Evolutionary conservation across 2,113 vertebrate genomes (phyloP), one percentile per base, ranked within the genome.

Genomic region (Ictidomys tridecemlineatus): DNA sequence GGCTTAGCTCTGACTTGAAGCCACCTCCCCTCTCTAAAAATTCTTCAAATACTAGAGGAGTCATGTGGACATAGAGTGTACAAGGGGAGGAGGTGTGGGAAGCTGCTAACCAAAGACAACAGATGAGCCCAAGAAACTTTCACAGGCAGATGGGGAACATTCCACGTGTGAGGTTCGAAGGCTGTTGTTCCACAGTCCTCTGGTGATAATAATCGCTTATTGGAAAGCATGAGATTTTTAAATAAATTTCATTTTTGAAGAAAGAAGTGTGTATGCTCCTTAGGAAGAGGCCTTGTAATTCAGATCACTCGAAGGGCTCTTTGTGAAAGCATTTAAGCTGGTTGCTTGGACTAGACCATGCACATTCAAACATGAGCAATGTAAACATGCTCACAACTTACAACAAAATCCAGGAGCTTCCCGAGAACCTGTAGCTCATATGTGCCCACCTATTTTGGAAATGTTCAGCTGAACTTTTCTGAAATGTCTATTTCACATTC

Each of bases 11-110:
- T 79, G 91, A 14, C 84, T 89, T 94, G 53, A 95, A 98, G 96
- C 97, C 48, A 39, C 74, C 94, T 83, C 56, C 65, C 34, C 96
- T 84, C 72, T 96, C 97, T 96, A 94, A 97, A 98, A 97, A 98
- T 96, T 96, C 95, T 98, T 96, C 93, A 97, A 96, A 85, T 97
- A 70, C 67, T 98, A 78, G 77, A 95, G 96, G 63, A 95, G 28
- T 30, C 70, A 72, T 93, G 91, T 97, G 70, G 94, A 63, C 80
- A 93, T 53, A 85, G 78, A 97, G n/a, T 24, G 39, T 63, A 22
- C 51, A 61, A 3, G 32, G 51, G 61, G 78, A 89, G 77, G 77
- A 88, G 63, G 89, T 63, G 8, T 20, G 20, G 63, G 95, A 91
- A 97, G 77, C 88, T 93, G 67, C 94, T 94, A 98, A 97, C 89